These are phyloP conservation scores for Chanos chanos DNA, from an alignment of 2,797 vertebrate genomes.

Conservation along the genomic window DNA sequence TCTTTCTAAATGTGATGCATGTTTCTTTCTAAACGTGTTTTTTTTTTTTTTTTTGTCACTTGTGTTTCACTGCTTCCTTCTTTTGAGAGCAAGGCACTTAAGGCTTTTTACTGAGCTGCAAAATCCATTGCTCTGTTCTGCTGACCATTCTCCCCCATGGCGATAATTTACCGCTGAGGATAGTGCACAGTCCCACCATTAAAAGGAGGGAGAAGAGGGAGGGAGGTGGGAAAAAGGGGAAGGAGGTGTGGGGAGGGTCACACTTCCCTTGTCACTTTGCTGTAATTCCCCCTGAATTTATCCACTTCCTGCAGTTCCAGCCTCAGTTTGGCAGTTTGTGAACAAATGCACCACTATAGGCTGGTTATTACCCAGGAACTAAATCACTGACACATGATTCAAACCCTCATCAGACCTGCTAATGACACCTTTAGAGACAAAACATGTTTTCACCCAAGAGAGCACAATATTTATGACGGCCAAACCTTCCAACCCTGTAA, in stretches of 20 bases:
- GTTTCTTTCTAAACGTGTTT: no score
- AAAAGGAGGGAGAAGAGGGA: neutral
- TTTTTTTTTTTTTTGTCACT: slow-evolving; percentile 35
- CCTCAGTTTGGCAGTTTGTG: slow-evolving; percentile 1
- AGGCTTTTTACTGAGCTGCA: slow-evolving; percentile 57
- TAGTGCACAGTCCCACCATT: slow-evolving; percentile 51
- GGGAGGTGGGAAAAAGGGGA: slow-evolving; percentile 11
- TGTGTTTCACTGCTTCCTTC: slow-evolving; percentile 29
- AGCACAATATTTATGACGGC: no score
- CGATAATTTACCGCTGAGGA: slow-evolving; percentile 67
- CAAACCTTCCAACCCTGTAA: no score
- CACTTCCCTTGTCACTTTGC: slow-evolving; percentile 12
- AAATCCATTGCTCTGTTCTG: slow-evolving; percentile 67
- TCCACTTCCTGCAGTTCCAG: slow-evolving; percentile 7
- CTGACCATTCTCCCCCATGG: slow-evolving; percentile 54
- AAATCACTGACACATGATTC: neutral
- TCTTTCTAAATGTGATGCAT: no score
- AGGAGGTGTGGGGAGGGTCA: neutral
- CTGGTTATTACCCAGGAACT: slow-evolving; percentile 3
- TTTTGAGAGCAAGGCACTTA: slow-evolving; percentile 45
- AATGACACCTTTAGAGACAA: no score
- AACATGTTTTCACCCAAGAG: no score
- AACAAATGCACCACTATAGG: slow-evolving; percentile 13
- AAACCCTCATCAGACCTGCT: no score
- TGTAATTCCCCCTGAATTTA: slow-evolving; percentile 7